These are phyloP conservation scores for Syncerus caffer DNA, from an alignment of 2,797 vertebrate genomes.

Conservation along the genomic window DNA sequence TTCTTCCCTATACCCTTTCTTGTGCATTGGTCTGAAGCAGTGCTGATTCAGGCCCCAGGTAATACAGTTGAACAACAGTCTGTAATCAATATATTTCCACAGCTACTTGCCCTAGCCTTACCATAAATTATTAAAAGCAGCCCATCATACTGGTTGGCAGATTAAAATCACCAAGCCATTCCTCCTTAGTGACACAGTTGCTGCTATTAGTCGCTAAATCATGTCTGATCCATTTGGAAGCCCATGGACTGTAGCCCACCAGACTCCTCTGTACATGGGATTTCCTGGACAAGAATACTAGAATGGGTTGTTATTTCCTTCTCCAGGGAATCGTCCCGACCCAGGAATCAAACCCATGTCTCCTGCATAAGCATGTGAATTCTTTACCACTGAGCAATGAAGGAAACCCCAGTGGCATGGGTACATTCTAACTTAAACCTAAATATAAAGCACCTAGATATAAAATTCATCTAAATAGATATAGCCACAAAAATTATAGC, in stretches of 20 bases:
- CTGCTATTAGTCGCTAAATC: background rate
- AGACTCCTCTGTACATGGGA: background rate
- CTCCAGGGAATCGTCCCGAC: background rate
- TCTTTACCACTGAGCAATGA: background rate
- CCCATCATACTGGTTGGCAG: background rate
- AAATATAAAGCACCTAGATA: background rate
- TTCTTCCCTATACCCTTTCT: background rate
- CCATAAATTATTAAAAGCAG: background rate
- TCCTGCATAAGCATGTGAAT: background rate
- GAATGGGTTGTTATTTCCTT: background rate
- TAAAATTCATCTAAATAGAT: background rate
- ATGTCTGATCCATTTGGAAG: background rate
- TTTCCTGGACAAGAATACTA: background rate
- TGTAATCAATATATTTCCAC: background rate
- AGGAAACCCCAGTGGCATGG: background rate
- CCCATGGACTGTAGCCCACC: accelerated
- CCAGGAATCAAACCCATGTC: accelerated
- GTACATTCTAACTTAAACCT: background rate
- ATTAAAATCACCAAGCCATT: background rate
- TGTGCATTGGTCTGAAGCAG: background rate
- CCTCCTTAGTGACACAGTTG: background rate
- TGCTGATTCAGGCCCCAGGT: background rate
- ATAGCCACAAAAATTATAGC: background rate
- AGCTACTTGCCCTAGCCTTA: background rate
- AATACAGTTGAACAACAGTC: background rate